Conservation (phyloP, 2,888 invertebrate genomes). For the Mythimna albipuncta region DNA sequence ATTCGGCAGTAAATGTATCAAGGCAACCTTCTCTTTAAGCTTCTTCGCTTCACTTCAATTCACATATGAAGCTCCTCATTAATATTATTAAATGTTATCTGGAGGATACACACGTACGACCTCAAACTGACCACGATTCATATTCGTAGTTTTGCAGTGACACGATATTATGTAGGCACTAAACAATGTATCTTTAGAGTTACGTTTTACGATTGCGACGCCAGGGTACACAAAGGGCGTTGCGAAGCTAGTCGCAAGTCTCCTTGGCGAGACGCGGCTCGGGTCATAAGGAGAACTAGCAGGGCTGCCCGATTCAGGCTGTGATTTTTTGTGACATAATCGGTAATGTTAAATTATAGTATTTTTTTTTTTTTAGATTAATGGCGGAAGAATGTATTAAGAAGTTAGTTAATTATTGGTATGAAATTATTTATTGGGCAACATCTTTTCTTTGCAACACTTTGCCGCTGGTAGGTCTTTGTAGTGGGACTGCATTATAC, state of each 20-base stretch:
- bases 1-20: too few species aligned
- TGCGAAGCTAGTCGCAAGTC: constrained; percentile 64
- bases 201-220: constrained; percentile 73
- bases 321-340: constrained; percentile 2
- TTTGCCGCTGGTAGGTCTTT: too few species aligned
- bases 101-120: background rate
- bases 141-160: constrained; percentile 30
- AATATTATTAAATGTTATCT: background rate
- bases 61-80: background rate
- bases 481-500: too few species aligned
- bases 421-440: too few species aligned
- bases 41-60: background rate
- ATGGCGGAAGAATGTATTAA: too few species aligned
- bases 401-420: too few species aligned
- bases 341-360: background rate
- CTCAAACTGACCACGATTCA: constrained; percentile 15
- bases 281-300: constrained; percentile 63
- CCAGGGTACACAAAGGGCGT: constrained; percentile 72
- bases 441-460: too few species aligned
- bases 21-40: background rate
- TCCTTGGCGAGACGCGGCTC: constrained; percentile 70
- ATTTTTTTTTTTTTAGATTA: background rate
- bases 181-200: constrained; percentile 79
- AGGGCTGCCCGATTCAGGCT: constrained; percentile 51
- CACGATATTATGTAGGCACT: constrained; percentile 11